These are phyloP conservation scores for Oreohelix idahoensis DNA, from an alignment of 1,140 invertebrate genomes.

Conservation along the genomic window DNA sequence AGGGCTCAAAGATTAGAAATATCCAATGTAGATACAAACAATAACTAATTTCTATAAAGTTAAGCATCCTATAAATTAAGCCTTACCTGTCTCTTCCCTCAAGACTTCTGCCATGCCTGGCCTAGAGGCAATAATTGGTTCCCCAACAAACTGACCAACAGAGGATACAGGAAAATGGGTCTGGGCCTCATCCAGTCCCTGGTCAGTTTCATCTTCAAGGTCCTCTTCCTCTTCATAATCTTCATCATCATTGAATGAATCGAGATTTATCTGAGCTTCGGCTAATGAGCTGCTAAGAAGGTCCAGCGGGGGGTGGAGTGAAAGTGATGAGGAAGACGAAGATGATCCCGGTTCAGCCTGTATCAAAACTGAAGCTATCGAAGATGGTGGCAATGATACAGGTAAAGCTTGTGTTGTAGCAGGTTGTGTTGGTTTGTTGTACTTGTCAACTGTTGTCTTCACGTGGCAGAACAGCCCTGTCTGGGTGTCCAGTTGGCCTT, in stretches of 20 bases:
- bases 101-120: constrained; percentile 33
- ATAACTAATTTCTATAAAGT: too few species aligned
- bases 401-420: not conserved
- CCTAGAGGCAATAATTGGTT: constrained; percentile 31
- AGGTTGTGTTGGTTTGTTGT: not conserved
- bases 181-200: not conserved
- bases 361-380: not conserved
- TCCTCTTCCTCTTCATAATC: constrained; percentile 42
- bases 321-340: not conserved
- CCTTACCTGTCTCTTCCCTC: constrained; percentile 34
- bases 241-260: constrained; percentile 64
- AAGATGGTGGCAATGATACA: not conserved
- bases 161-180: not conserved
- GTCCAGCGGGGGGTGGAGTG: constrained; percentile 52
- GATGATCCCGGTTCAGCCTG: not conserved
- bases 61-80: not conserved
- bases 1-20: too few species aligned
- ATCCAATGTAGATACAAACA: too few species aligned
- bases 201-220: constrained; percentile 19
- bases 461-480: constrained; percentile 68
- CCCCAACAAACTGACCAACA: constrained; percentile 1
- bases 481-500: constrained; percentile 67
- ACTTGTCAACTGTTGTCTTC: not conserved
- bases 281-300: constrained; percentile 70
- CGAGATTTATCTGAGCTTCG: constrained; percentile 71